Base-by-base conservation (phyloP, 2,797 vertebrate species). In the Arnoldichthys spilopterus region DNA sequence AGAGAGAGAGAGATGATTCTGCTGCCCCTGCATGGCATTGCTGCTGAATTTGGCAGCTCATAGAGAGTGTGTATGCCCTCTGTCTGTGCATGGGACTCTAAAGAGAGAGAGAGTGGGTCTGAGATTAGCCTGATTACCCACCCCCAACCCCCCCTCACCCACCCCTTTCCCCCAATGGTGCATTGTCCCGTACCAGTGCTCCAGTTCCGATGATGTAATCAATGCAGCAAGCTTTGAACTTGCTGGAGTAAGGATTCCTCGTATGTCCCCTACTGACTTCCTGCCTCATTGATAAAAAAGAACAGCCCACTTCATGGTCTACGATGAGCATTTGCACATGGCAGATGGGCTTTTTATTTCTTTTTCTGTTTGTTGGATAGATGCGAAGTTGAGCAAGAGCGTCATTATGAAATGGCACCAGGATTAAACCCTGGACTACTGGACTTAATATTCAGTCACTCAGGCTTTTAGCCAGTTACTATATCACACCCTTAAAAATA, bases 161-260 rank as follows among this genome's bases (percentile, higher is more conserved):
- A 30, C 20, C 62, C 68, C 58, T 58, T 63, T 59, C 78, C 79
- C 71, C 84, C 76, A 79, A 88, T 94, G 92, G 90, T 93, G 93
- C 93, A 94, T 92, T 93, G 92, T 94, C 93, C 92, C 89, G 78
- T 92, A 91, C 90, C 85, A 85, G 89, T 90, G 87, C 90, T 90
- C 87, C 86, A 89, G 90, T 90, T 85, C 81, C 82, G 91, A 93
- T 95, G 93, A 95, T 95, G 94, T 94, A 92, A 95, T 94, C 94
- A 92, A 94, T 95, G 93, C 93, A 95, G 92, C 93, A 95, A 92
- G 91, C 91, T 90, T 91, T 93, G 90, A 94, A 93, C 91, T 92
- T 92, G 92, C 92, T 85, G 87, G 86, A 89, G 86, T 86, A 79
- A 88, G 90, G 90, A 91, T 86, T 90, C 84, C 86, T 86, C 45